Evolutionary conservation across 2,113 vertebrate species (phyloP), one percentile per base, ranked within the genome.

Genomic region (Catagonus wagneri): DNA sequence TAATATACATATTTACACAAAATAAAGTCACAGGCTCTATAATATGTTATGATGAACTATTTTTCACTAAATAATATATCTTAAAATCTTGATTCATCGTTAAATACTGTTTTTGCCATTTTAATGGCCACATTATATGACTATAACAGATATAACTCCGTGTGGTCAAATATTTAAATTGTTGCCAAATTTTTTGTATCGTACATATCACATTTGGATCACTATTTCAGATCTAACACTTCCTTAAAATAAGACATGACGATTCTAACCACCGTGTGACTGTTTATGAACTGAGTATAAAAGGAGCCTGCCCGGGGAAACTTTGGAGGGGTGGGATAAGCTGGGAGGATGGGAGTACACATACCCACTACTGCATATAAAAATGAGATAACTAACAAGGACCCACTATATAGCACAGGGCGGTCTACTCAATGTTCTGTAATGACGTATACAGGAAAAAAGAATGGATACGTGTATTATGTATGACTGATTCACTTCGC

Each of bases 31-130:
- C 1, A 44, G 3, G 39, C 16, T 61, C 75, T 6, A 25, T 16
- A 92, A 50, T 65, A 89, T 60, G 71, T 87, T 95, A 85, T 44
- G 44, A 85, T 44, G 44, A 95, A 75, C 80, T 89, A n/a, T 56
- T 90, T 85, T 91, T 69, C 32, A 71, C 54, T 34, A 93, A 93
- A 32, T 68, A 81, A 69, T 63, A 54, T 54, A 32, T 44, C 66
- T 61, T 61, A 86, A 95, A 91, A 44, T 44, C 10, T 72, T 69
- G 39, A 12, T 89, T 65, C 50, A 63, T 36, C 39, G 29, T 25
- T 56, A 79, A 58, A 9, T 44, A 75, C 36, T 69, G 11, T 88
- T 89, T 76, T 71, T 69, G 58, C 52, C 34, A 92, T 39, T 89
- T 83, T 83, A 65, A 34, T 71, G 44, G 25, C 44, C 29, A 27